Percentiles rank a stretch among this genome's conserved stretches.
These are phyloP conservation scores for Puffinus mauretanicus DNA, from an alignment of 2,113 vertebrate species.

Conservation along the genomic window DNA sequence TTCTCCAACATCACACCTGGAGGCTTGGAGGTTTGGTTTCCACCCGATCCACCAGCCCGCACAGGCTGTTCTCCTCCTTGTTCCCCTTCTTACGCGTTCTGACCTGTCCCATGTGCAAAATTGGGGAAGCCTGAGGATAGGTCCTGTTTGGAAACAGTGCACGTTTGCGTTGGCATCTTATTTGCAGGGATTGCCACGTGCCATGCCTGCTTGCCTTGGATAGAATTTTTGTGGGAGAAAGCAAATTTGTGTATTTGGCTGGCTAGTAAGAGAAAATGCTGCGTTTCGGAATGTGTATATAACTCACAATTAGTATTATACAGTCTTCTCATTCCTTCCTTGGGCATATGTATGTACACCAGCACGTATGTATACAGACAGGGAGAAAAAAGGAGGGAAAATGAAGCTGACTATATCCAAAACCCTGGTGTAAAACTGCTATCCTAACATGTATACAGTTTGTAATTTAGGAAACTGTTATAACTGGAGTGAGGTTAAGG, in stretches of 20 bases:
- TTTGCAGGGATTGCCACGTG: neutral
- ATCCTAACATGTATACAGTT: neutral
- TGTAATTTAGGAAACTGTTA: conserved; percentile 59
- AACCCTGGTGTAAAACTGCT: neutral
- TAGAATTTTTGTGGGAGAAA: neutral
- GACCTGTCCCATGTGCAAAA: neutral
- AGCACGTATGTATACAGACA: neutral
- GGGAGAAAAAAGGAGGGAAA: neutral
- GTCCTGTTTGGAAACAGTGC: neutral
- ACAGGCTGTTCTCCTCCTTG: neutral
- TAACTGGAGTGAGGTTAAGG: conserved; percentile 37
- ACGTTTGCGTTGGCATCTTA: neutral
- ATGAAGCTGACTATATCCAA: neutral
- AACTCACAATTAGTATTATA: neutral
- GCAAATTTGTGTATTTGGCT: neutral
- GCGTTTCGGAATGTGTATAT: neutral
- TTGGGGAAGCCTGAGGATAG: neutral
- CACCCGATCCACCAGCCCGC: neutral
- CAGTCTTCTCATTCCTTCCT: neutral
- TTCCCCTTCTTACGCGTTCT: neutral
- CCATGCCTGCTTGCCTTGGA: neutral
- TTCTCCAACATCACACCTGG: neutral
- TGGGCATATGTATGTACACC: neutral
- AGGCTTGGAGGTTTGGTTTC: neutral
- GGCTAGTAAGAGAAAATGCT: neutral